These are phyloP conservation scores for Cherax quadricarinatus DNA, from an alignment of 1,140 invertebrate species.

Conservation along the genomic window DNA sequence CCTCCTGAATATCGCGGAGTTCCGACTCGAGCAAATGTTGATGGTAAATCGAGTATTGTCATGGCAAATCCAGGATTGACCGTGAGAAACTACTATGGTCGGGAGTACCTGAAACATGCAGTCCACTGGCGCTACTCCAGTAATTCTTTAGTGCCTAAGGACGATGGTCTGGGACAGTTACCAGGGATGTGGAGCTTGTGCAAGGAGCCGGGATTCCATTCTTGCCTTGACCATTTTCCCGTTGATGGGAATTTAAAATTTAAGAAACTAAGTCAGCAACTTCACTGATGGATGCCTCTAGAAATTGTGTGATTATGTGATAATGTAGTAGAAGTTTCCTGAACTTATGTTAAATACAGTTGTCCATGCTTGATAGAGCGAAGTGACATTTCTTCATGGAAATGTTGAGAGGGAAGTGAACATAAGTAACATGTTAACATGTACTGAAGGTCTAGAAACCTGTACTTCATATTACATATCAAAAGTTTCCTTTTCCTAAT, in stretches of 20 bases:
- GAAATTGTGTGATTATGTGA: not conserved
- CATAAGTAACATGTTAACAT: too few species aligned
- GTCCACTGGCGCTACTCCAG: conserved; percentile 57
- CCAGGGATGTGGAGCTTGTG: conserved; percentile 73
- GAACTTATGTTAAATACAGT: too few species aligned
- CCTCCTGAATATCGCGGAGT: conserved; percentile 57
- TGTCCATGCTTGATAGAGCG: too few species aligned
- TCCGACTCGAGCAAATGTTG: conserved; percentile 74
- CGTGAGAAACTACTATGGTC: conserved; percentile 75
- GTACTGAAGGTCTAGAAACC: too few species aligned
- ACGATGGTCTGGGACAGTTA: conserved; percentile 1
- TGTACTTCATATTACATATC: too few species aligned
- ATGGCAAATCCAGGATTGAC: conserved; percentile 75
- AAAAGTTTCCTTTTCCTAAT: too few species aligned
- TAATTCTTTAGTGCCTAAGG: not conserved
- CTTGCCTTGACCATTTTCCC: conserved; percentile 75
- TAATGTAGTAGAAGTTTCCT: not conserved
- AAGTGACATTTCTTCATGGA: too few species aligned
- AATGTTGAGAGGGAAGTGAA: too few species aligned
- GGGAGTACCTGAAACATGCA: conserved; percentile 74
- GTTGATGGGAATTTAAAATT: conserved; percentile 74
- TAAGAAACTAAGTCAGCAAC: not conserved
- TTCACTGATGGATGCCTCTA: not conserved
- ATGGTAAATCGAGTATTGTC: conserved; percentile 74
- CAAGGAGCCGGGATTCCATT: conserved; percentile 70